phyloP scores from a whole-genome alignment of 2,888 invertebrate genomes.

The Tipula lateralis region DNA sequence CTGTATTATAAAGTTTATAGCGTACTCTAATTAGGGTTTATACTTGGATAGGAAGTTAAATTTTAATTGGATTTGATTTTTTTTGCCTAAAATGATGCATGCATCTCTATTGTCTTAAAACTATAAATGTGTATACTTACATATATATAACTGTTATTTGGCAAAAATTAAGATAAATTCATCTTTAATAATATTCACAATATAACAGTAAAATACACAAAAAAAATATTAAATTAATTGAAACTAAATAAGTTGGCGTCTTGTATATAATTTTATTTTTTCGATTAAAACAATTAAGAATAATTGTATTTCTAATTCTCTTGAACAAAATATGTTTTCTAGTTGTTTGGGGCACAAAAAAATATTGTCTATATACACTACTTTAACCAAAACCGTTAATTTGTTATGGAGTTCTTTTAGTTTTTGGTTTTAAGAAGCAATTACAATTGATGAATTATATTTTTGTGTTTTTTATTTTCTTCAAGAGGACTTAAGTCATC shows the following conservation, averaged over 20 bases:
- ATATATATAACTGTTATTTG: neutral
- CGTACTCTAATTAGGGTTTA: neutral
- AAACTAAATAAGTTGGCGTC: conserved; percentile 24
- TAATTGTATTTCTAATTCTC: conserved; percentile 24
- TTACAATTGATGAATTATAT: conserved; percentile 19
- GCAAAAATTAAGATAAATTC: neutral
- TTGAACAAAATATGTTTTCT: conserved; percentile 3
- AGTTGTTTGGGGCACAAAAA: neutral
- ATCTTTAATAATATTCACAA: neutral
- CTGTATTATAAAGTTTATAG: neutral
- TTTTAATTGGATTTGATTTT: neutral
- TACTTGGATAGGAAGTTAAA: neutral
- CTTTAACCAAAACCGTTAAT: neutral
- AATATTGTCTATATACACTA: neutral
- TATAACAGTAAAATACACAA: neutral
- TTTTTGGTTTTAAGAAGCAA: neutral
- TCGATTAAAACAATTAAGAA: conserved; percentile 24
- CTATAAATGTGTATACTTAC: neutral
- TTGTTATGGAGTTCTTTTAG: neutral
- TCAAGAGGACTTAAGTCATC: conserved; percentile 11
- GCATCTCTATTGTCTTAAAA: neutral
- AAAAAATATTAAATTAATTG: neutral
- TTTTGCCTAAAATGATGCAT: neutral
- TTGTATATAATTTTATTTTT: conserved; percentile 3
- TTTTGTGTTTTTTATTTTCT: neutral